Conservation (phyloP, 2,797 vertebrate species). For the Menidia menidia region DNA sequence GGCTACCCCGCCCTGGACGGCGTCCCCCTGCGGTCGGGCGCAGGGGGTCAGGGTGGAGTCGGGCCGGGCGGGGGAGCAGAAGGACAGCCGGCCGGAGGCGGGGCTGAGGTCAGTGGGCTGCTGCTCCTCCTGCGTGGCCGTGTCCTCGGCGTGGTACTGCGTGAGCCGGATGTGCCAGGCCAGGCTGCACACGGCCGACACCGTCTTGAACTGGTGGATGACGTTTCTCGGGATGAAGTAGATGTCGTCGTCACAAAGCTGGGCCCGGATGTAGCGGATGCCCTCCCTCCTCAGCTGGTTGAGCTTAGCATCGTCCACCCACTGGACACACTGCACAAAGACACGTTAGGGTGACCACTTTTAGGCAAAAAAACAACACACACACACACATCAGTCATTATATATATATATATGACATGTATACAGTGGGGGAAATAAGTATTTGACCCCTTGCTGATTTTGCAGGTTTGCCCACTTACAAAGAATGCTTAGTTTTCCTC, state of each 20-base stretch:
- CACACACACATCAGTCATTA: too few relatives aligned
- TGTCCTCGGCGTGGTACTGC: slow-evolving; percentile 87
- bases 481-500: too few relatives aligned
- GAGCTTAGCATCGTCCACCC: slow-evolving; percentile 97
- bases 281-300: slow-evolving; percentile 98
- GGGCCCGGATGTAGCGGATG: slow-evolving; percentile 92
- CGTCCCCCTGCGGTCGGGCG: slow-evolving; percentile 73
- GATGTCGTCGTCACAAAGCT: slow-evolving; percentile 96
- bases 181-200: slow-evolving; percentile 98
- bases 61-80: slow-evolving; percentile 70
- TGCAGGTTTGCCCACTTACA: too few relatives aligned
- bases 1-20: slow-evolving; percentile 77
- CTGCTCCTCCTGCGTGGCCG: slow-evolving; percentile 60
- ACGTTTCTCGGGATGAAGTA: slow-evolving; percentile 99
- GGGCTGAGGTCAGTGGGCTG: slow-evolving; percentile 64
- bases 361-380: too few relatives aligned
- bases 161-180: slow-evolving; percentile 98
- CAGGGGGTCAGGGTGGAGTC: slow-evolving; percentile 79
- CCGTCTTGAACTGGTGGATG: slow-evolving; percentile 99
- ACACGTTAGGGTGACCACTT: neutral
- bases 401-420: too few relatives aligned
- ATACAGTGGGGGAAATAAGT: too few relatives aligned
- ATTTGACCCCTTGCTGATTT: too few relatives aligned
- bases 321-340: slow-evolving; percentile 78
- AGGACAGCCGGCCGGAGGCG: slow-evolving; percentile 67